These are phyloP conservation scores for Stichodactyla helianthus DNA, from an alignment of 64 coral and sea anemone species.

Conservation along the genomic window DNA sequence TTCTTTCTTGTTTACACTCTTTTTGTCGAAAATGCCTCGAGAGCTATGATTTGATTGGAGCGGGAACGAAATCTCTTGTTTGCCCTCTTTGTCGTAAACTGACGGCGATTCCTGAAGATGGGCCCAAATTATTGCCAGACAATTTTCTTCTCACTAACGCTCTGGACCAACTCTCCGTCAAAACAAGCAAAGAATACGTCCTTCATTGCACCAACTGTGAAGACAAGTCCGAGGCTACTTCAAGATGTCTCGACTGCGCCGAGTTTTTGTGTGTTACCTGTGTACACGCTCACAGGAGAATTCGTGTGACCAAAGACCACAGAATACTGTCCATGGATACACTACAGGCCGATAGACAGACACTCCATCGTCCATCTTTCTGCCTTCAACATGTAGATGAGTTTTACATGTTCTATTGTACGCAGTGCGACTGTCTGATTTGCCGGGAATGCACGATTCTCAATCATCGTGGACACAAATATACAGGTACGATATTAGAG, in stretches of 20 bases:
- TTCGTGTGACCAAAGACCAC: conserved; percentile 92
- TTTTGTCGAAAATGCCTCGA: conserved; percentile 93
- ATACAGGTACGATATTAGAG: conserved; percentile 47
- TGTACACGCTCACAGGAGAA: conserved; percentile 78
- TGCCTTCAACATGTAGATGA: conserved; percentile 81
- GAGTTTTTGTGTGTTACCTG: conserved; percentile 95
- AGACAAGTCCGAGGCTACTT: conserved; percentile 66
- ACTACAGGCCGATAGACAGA: conserved; percentile 74
- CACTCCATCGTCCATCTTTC: conserved; percentile 73
- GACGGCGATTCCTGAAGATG: conserved; percentile 65
- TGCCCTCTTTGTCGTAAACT: conserved; percentile 87
- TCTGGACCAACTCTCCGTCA: conserved; percentile 84
- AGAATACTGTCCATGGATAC: conserved; percentile 87
- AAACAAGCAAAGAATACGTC: conserved; percentile 78
- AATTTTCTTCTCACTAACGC: conserved; percentile 77
- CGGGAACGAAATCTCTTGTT: conserved; percentile 72
- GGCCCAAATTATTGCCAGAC: conserved; percentile 33
- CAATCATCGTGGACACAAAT: conserved; percentile 90
- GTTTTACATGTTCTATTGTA: conserved; percentile 79
- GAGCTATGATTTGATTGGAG: conserved; percentile 76
- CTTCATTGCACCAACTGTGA: conserved; percentile 95
- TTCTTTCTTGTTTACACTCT: conserved; percentile 86
- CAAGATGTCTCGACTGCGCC: conserved; percentile 89
- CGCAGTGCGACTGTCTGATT: conserved; percentile 77
- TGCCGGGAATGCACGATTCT: conserved; percentile 95